Base-by-base conservation (phyloP, 2,113 vertebrate species). In the Chascanopsetta lugubris region DNA sequence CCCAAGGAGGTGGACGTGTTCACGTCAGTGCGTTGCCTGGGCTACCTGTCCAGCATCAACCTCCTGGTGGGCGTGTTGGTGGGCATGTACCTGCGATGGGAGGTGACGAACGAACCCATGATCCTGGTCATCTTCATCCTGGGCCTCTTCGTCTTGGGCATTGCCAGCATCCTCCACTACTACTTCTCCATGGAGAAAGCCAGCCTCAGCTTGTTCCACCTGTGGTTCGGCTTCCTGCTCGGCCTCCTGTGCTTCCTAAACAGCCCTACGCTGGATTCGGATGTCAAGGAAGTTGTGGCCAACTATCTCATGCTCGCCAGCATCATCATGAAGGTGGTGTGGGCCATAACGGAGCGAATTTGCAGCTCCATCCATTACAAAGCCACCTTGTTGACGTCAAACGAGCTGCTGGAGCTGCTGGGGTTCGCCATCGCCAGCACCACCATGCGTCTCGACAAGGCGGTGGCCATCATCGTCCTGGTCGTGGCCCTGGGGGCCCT, bases 141-240 rank as follows among this genome's bases (percentile, higher is more conserved):
- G 50, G 96, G 97, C 1, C 95, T 99, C 43, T 96, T 99, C 74
- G 94, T 98, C 78, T 91, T 99, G 60, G 97, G 94, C 57, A 98
- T 99, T 66, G 95, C 96, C 77, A 96, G 96, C 88, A 98, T 99
- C 80, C 91, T 99, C 32, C 94, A 98, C 88, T 99, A 99, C 72
- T 99, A 99, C 91, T 99, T 99, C 89, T 94, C 94, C 25, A 98
- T 99, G 96, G 94, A 97, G 91, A 90, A 93, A 30, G 97, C 97
- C 82, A 98, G 96, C 69, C 80, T 95, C 77, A 97, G 96, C 84
- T 91, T 99, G 48, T 97, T 95, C 77, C 96, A 95, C 83, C 91
- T 99, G 80, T 99, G 96, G 97, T 96, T 94, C 75, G 96, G 97
- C 85, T 99, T 99, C 85, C 88, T 99, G 74, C 95, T 98, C 36